A percentile compares a stretch with the other conserved stretches of the same genome.
Conservation (phyloP, 2,888 invertebrate genomes). For the Diarsia dahlii region DNA sequence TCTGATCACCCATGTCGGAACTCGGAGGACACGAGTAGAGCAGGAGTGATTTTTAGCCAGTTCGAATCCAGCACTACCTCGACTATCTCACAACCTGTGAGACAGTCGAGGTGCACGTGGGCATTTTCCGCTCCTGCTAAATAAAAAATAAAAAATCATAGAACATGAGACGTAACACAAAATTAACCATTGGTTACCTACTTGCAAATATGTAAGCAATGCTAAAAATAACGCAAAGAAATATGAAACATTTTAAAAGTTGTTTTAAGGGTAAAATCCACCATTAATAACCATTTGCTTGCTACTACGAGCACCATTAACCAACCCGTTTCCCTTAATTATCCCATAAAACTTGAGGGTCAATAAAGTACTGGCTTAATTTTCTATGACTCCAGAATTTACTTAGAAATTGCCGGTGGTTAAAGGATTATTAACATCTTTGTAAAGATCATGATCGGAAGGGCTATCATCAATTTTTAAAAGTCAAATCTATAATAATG, state of each 20-base stretch:
- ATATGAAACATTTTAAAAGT: slow-evolving; percentile 35
- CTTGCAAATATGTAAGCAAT: slow-evolving; percentile 13
- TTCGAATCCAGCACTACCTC: too few species aligned
- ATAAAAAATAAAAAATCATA: too few species aligned
- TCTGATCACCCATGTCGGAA: too few species aligned
- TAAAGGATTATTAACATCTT: slow-evolving; percentile 28
- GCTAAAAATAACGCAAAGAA: slow-evolving; percentile 19
- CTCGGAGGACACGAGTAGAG: too few species aligned
- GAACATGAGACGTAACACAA: neutral
- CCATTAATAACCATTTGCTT: slow-evolving; percentile 57
- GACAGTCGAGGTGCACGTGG: too few species aligned
- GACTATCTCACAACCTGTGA: too few species aligned
- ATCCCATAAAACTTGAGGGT: slow-evolving; percentile 65
- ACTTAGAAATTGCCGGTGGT: slow-evolving; percentile 31
- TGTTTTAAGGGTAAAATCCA: slow-evolving; percentile 39
- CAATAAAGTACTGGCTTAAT: slow-evolving; percentile 65
- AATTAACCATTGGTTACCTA: neutral
- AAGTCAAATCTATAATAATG: neutral
- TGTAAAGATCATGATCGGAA: slow-evolving; percentile 18
- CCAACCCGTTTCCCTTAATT: slow-evolving; percentile 61
- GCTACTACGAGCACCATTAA: slow-evolving; percentile 59
- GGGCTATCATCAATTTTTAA: neutral
- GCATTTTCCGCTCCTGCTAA: too few species aligned
- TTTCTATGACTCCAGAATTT: slow-evolving; percentile 64
- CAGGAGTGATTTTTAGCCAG: too few species aligned